These are phyloP conservation scores for Oceanodroma tethys DNA, from an alignment of 2,113 vertebrate genomes.

Conservation along the genomic window DNA sequence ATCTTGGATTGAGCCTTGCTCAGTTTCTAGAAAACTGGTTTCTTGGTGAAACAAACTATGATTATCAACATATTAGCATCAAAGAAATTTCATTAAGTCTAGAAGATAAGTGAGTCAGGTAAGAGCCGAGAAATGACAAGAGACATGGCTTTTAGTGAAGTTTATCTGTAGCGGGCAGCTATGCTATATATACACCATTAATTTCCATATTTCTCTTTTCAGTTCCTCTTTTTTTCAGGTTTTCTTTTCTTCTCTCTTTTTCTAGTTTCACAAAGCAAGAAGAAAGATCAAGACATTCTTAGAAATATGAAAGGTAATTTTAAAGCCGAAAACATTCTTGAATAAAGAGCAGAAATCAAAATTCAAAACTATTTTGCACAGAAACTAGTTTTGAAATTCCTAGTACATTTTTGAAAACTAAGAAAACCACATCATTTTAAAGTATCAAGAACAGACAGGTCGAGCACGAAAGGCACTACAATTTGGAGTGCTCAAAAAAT, in stretches of 20 bases:
- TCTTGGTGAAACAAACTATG: neutral
- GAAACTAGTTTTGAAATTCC: neutral
- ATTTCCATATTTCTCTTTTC: neutral
- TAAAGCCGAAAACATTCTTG: neutral
- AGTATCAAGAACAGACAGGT: neutral
- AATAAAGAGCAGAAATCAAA: neutral
- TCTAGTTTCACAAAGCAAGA: neutral
- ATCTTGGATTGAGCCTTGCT: neutral
- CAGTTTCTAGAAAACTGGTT: neutral
- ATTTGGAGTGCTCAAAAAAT: fast-evolving
- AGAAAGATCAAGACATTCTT: neutral
- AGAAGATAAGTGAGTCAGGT: neutral
- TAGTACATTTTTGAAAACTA: neutral
- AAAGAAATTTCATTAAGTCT: neutral
- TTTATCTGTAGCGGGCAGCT: neutral
- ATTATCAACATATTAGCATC: neutral
- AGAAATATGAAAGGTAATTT: neutral
- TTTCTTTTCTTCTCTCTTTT: neutral
- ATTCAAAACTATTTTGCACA: neutral
- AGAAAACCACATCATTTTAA: neutral
- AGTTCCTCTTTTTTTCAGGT: neutral
- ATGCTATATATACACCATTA: neutral
- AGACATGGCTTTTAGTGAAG: neutral
- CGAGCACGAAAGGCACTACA: neutral
- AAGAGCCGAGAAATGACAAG: neutral